Evolutionary conservation across 2,888 invertebrate genomes (phyloP).

Genomic region (Diploptera punctata): DNA sequence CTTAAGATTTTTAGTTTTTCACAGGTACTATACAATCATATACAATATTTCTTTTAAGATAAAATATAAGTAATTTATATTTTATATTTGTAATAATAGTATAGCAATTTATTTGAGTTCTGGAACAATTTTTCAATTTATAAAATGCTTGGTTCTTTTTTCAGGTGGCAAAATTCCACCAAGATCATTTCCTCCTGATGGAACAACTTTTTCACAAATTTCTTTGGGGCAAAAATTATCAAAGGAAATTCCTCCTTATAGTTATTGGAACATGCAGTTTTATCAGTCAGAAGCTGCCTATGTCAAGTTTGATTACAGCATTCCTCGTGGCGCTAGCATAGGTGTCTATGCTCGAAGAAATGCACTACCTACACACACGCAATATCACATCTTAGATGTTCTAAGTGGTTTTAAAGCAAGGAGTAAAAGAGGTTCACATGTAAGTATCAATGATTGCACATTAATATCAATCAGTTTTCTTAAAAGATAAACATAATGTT

Average conservation of each 20-base stretch:
- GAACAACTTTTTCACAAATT: constrained; percentile 91
- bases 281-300: constrained; percentile 93
- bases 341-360: constrained; percentile 95
- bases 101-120: too few species aligned
- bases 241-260: constrained; percentile 90
- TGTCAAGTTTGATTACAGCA: constrained; percentile 93
- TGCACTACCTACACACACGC: constrained; percentile 94
- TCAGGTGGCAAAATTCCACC: constrained; percentile 87
- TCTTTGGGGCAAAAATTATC: constrained; percentile 85
- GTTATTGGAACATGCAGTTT: constrained; percentile 98
- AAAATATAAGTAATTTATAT: too few species aligned
- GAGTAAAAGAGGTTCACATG: constrained; percentile 83
- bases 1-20: too few species aligned
- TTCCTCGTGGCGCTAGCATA: constrained; percentile 89
- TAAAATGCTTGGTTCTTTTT: constrained; percentile 40
- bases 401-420: constrained; percentile 89
- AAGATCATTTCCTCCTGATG: constrained; percentile 90
- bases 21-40: too few species aligned
- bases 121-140: too few species aligned
- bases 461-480: too few species aligned
- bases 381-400: constrained; percentile 95
- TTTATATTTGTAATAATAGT: too few species aligned
- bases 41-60: too few species aligned
- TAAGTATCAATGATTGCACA: constrained; percentile 67
- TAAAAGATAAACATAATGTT: too few species aligned